These are phyloP conservation scores for Hystrix brachyura DNA, from an alignment of 2,113 vertebrate species.

Conservation along the genomic window DNA sequence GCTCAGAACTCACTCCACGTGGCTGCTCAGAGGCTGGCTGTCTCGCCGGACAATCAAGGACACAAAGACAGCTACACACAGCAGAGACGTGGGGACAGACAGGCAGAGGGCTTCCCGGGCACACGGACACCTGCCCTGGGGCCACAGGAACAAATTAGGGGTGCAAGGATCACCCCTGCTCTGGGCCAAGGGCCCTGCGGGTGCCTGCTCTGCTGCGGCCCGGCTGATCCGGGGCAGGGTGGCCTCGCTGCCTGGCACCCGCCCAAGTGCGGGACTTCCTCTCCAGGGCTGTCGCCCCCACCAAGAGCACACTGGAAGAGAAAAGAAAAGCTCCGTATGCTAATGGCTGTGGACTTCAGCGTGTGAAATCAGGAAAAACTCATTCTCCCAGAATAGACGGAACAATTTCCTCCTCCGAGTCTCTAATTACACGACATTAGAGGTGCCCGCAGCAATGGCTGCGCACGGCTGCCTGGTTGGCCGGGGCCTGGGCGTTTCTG, in stretches of 20 bases:
- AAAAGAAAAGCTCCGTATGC: constrained; percentile 69
- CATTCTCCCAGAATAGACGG: constrained; percentile 76
- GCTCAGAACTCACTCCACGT: not conserved
- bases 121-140: not conserved
- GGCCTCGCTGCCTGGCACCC: constrained; percentile 42
- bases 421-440: constrained; percentile 45
- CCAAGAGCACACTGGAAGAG: constrained; percentile 61
- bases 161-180: not conserved
- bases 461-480: constrained; percentile 69
- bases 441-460: constrained; percentile 64
- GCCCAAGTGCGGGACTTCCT: constrained; percentile 1
- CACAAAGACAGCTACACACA: not conserved
- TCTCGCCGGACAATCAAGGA: not conserved
- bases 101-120: not conserved
- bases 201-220: fast-evolving
- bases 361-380: constrained; percentile 72
- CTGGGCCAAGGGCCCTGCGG: not conserved
- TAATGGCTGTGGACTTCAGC: constrained; percentile 42
- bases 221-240: not conserved
- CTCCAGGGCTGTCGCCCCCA: not conserved
- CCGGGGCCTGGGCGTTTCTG: constrained; percentile 60
- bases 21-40: not conserved
- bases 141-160: not conserved
- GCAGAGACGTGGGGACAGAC: not conserved
- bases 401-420: constrained; percentile 61